Evolutionary conservation across 2,888 invertebrate genomes (phyloP), one percentile per base, ranked within the genome.

Genomic region (Callyntrura guangdongensis): DNA sequence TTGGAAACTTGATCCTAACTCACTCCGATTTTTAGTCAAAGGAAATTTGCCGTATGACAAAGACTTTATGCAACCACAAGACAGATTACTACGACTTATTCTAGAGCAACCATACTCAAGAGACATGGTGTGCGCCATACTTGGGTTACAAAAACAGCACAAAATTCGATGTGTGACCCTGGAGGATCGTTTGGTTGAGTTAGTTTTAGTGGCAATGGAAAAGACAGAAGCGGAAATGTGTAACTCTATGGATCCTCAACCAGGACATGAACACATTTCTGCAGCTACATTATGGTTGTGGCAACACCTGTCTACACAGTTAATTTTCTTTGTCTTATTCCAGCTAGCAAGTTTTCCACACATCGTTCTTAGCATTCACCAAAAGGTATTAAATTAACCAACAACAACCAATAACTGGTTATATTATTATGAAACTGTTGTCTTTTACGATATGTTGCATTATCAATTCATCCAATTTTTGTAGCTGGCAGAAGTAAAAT

Each of bases 51-150:
- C 99, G 0, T 99, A 98, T 95, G 97, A 98, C 93, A 97, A 97
- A 92, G 98, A 98, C 94, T 95, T 99, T 47, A 95, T 98, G 17
- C 97, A 98, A 94, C 98, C 99, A 9, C 99, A 99, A 95, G 98
- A 98, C 8, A 96, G 97, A 56, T 95, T 99, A 53, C 95, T 99
- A 45, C 96, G 98, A 93, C 99, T 99, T 95, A 98, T 99, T 36
- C 95, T 99, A 14, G 98, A 98, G 94, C 99, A 99, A 95, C 98
- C 99, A 0, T 99, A 99, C 95, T 99, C 98, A 0, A 96, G 98
- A 93, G 99, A 99, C 94, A 98, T 99, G 98, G 98, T 99, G 94
- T 98, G 98, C 94, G 97, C 97, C 2, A 99, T 99, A 97, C 95
- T 99, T 20, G 98, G 98, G 64, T 95, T 99, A 25, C 99, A 98